Conservation (phyloP, 2,888 invertebrate genomes). For the Limnephilus auricula region DNA sequence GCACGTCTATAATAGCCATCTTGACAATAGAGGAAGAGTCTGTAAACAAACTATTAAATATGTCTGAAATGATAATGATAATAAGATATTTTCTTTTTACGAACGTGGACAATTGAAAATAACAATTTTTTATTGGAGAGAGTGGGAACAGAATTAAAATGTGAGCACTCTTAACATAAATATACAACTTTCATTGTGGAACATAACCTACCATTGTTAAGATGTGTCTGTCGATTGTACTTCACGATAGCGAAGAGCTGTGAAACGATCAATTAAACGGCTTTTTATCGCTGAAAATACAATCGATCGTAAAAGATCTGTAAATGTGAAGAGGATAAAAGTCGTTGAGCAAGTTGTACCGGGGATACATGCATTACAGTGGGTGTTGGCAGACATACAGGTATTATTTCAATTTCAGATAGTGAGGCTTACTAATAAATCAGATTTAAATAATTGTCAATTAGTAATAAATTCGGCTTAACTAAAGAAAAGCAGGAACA, state of each 20-base stretch:
- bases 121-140: background rate
- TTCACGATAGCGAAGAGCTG: conserved; percentile 2
- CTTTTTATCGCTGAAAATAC: conserved; percentile 32
- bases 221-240: conserved; percentile 40
- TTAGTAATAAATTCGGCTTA: background rate
- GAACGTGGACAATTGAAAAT: background rate
- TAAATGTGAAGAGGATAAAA: conserved; percentile 34
- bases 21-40: background rate
- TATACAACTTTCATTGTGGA: conserved; percentile 36
- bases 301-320: conserved; percentile 34
- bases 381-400: background rate
- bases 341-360: background rate
- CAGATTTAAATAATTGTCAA: background rate
- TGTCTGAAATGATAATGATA: background rate
- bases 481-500: background rate
- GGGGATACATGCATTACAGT: background rate
- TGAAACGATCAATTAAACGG: conserved; percentile 30
- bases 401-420: background rate
- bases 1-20: background rate
- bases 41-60: background rate
- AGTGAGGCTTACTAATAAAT: background rate
- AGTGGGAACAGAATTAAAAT: conserved; percentile 25
- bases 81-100: background rate
- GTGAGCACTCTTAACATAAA: background rate
- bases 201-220: conserved; percentile 32